A percentile compares a stretch with the other conserved stretches of the same genome.
Evolutionary conservation across 2,888 invertebrate species (phyloP).

Genomic region (Agriotes lineatus): DNA sequence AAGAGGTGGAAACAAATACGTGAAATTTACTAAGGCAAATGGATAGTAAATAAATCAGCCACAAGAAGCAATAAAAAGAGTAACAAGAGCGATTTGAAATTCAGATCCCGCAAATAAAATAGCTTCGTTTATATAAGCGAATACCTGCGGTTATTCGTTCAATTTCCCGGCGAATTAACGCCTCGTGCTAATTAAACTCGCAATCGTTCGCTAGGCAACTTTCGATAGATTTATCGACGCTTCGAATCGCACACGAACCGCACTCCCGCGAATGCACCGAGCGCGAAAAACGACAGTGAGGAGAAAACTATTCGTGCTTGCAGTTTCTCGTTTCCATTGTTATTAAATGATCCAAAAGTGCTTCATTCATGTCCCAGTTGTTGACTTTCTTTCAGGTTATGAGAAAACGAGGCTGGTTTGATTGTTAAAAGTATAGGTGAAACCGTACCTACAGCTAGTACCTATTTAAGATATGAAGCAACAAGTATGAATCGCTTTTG

Average conservation of each 20-base stretch:
- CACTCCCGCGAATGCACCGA: neutral
- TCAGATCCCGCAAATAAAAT: slow-evolving; percentile 3
- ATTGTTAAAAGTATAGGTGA: too few species aligned
- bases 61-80: neutral
- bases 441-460: too few species aligned
- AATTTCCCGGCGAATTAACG: slow-evolving; percentile 2
- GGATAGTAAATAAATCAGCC: neutral
- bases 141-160: neutral
- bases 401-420: too few species aligned
- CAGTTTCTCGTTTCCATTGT: neutral
- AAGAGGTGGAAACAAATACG: too few species aligned
- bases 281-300: neutral
- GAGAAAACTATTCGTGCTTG: slow-evolving; percentile 4
- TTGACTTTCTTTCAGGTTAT: neutral
- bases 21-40: too few species aligned
- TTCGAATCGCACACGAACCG: neutral
- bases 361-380: neutral
- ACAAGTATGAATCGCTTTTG: too few species aligned
- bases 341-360: neutral
- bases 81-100: neutral
- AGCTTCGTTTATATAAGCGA: slow-evolving; percentile 8
- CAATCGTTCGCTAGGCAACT: neutral
- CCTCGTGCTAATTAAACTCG: slow-evolving; percentile 1
- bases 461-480: too few species aligned
- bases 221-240: neutral